These are phyloP conservation scores for Kradibia gibbosae DNA, from an alignment of 1,140 invertebrate species.

Conservation along the genomic window DNA sequence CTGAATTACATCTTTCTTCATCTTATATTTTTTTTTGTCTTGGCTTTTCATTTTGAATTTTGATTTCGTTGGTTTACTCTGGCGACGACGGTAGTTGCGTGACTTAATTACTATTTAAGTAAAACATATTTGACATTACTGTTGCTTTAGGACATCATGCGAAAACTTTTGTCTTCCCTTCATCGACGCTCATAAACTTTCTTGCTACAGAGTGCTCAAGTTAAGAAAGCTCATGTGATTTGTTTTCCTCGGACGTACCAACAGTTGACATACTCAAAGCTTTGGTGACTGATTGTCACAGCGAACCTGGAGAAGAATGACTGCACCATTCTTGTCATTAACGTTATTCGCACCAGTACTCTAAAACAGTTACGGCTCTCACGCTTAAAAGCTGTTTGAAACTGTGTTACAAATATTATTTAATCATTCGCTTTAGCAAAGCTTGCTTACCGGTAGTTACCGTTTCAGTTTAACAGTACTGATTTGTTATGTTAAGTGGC, in stretches of 20 bases:
- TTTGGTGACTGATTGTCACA: constrained; percentile 57
- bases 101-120: constrained; percentile 44
- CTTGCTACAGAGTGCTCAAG: neutral
- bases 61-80: neutral
- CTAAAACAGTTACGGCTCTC: too few species aligned
- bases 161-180: neutral
- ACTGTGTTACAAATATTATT: too few species aligned
- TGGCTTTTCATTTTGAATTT: constrained; percentile 14
- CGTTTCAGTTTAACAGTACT: too few species aligned
- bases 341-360: constrained; percentile 50
- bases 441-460: too few species aligned
- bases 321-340: constrained; percentile 55
- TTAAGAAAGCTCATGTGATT: constrained; percentile 46
- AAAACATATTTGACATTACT: constrained; percentile 34
- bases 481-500: too few species aligned
- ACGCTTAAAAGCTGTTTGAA: too few species aligned
- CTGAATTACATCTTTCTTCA: constrained; percentile 9
- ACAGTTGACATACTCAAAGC: constrained; percentile 8
- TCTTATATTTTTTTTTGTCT: neutral
- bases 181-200: neutral
- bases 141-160: neutral
- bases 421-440: too few species aligned
- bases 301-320: constrained; percentile 28
- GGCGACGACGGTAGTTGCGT: constrained; percentile 4
- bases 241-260: constrained; percentile 47